Evolutionary conservation across 1,140 invertebrate genomes (phyloP), one percentile per base, ranked within the genome.

Genomic region (Meloidogyne chitwoodi): DNA sequence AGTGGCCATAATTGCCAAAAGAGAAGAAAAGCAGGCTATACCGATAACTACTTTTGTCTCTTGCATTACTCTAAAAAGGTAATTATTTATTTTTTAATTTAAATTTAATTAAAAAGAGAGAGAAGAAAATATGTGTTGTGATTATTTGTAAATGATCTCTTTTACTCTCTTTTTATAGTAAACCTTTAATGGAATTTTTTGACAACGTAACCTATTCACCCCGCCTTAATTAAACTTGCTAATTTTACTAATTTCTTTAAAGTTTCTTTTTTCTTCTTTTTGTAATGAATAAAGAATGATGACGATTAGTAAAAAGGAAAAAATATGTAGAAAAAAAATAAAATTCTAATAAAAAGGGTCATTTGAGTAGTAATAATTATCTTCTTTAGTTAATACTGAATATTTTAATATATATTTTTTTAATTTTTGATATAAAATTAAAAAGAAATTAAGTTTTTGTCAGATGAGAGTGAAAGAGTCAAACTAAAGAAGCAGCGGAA

Each of bases 31-130:
- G 48, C 81, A 76, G 14, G 79, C 70, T n/a, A 81, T 70, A 14
- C 79, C 79, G 5, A 80, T 63, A 14, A 81, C 78, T n/a, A 80
- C 38, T 61, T 81, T 73, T 22, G 72, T 71, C 62, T 80, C 79
- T 22, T 68, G 48, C 73, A 81, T 80, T 68, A 19, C 48, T 56
- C 10, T 48, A 19, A 56, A 48, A 48, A 19, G 3, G 3, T 1
- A 48, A 3, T n/a, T 6, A n/a, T n/a, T 56, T 16, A 5, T 19
- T n/a, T 56, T 22, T 5, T n/a, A n/a, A 56, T 44, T 44, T 44
- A 0, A 2, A 56, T 22, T 56, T 56, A n/a, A n/a, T 56, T 56
- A n/a, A 16, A 16, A 8, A n/a, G 4, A 38, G 8, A 38, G 8
- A 8, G n/a, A n/a, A 8, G n/a, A n/a, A 5, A 22, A 3, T 8